Evolutionary conservation across 2,888 invertebrate genomes (phyloP), one percentile per base, ranked within the genome.

Genomic region (Noctua janthe): DNA sequence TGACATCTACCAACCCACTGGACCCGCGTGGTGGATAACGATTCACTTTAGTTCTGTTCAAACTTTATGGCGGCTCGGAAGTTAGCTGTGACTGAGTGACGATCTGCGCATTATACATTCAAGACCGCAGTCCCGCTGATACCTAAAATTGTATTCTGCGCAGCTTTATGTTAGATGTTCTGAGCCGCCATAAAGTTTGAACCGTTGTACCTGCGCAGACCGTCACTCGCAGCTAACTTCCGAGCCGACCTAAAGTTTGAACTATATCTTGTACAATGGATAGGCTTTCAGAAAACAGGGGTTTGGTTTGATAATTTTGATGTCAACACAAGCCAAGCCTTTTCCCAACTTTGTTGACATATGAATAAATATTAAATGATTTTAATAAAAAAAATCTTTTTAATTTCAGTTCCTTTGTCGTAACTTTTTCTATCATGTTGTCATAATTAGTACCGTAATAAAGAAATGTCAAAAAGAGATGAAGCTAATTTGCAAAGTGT

Each of bases 291-390:
- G n/a, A 70, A 75, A 47, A 7, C 29, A 17, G 0, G 47, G 17
- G 3, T 69, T 47, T 69, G 47, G 29, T 17, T 62, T 51, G 47
- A 29, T n/a, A 39, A 35, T 3, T 35, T 59, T 51, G 43, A n/a
- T 17, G 54, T 56, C 6, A 67, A 67, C 11, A 51, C 29, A 51
- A n/a, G 3, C 7, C 15, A 59, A 81, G 20, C 11, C 43, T 39
- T 80, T 70, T 59, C 11, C 54, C 62, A 59, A 59, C 51, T 64
- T 43, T 82, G 10, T 47, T 74, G 49, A 47, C 17, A 0, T 82
- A 54, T 54, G 6, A 23, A 39, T 82, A 82, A 75, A 73, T 67
- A 87, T 87, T 86, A 87, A 86, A 86, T 78, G 49, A 56, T 76
- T 70, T 71, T 78, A 74, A 49, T 0, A 29, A 29, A 74, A 13